Conservation (phyloP, 2,113 vertebrate species). For the Oxyura jamaicensis region DNA sequence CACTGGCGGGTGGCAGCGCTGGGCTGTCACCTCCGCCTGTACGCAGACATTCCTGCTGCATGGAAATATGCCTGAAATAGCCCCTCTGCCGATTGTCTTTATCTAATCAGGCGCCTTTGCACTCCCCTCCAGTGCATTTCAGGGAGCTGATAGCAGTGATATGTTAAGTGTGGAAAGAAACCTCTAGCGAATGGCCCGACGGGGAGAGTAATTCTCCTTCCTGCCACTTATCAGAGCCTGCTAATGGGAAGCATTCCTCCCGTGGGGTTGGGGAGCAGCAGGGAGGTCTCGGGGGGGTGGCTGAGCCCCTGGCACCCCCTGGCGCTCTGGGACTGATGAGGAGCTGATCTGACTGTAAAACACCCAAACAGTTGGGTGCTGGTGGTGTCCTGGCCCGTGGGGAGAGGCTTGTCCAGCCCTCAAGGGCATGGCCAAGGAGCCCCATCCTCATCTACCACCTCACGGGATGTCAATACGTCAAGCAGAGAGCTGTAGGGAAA, state of each 20-base stretch:
- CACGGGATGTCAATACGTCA: not conserved
- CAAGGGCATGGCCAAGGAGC: not conserved
- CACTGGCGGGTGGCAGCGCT: accelerated
- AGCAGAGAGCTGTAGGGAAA: not conserved
- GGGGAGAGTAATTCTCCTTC: slow-evolving; percentile 49
- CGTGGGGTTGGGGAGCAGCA: not conserved
- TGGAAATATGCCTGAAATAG: slow-evolving; percentile 78
- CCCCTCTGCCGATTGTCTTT: slow-evolving; percentile 60
- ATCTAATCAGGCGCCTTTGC: slow-evolving; percentile 59
- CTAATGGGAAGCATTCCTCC: slow-evolving; percentile 64
- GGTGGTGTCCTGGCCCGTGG: not conserved
- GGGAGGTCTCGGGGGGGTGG: not conserved
- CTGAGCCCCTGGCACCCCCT: slow-evolving; percentile 2
- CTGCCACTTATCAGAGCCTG: slow-evolving; percentile 67
- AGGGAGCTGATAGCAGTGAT: slow-evolving; percentile 64
- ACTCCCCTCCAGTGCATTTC: slow-evolving; percentile 40
- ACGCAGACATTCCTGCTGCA: slow-evolving; percentile 10
- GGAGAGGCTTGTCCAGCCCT: not conserved
- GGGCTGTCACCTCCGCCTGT: slow-evolving; percentile 29
- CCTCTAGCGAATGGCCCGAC: not conserved
- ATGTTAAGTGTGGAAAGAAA: slow-evolving; percentile 66
- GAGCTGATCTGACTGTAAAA: not conserved
- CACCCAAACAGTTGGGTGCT: not conserved
- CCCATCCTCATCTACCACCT: not conserved
- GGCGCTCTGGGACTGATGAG: not conserved